Evolutionary conservation across 2,113 vertebrate genomes (phyloP).

Genomic region (Brachirus orientalis): DNA sequence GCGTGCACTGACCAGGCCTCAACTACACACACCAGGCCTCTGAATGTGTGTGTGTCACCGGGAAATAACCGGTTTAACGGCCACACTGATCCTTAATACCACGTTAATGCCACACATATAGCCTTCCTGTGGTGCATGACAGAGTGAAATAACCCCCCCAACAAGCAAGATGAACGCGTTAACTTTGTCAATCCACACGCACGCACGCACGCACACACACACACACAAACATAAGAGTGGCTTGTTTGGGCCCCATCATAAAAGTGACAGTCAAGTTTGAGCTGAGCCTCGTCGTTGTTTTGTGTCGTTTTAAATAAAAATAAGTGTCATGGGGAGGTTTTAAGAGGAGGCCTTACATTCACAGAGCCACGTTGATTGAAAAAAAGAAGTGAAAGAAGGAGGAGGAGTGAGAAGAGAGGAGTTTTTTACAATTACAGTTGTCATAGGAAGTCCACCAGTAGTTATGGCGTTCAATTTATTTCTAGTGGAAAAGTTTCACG

Average conservation of each 20-base stretch:
- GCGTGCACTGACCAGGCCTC: constrained; percentile 76
- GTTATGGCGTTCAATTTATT: constrained; percentile 76
- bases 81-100: constrained; percentile 38
- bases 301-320: not conserved
- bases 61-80: constrained; percentile 41
- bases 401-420: not conserved
- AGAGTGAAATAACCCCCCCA: not conserved
- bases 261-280: constrained; percentile 61
- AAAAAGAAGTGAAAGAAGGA: not conserved
- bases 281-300: constrained; percentile 3
- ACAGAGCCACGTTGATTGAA: constrained; percentile 42
- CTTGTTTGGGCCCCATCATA: constrained; percentile 19
- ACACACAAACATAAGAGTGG: constrained; percentile 19
- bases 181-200: constrained; percentile 35
- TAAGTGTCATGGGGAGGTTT: not conserved
- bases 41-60: constrained; percentile 26
- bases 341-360: constrained; percentile 5
- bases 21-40: constrained; percentile 72
- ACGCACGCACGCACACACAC: not conserved
- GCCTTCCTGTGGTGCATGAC: not conserved
- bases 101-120: constrained; percentile 18
- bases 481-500: constrained; percentile 81
- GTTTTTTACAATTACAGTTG: constrained; percentile 37
- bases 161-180: constrained; percentile 3
- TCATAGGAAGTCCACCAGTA: constrained; percentile 64